These are phyloP conservation scores for Halyomorpha halys DNA, from an alignment of 1,140 invertebrate species.

Conservation along the genomic window DNA sequence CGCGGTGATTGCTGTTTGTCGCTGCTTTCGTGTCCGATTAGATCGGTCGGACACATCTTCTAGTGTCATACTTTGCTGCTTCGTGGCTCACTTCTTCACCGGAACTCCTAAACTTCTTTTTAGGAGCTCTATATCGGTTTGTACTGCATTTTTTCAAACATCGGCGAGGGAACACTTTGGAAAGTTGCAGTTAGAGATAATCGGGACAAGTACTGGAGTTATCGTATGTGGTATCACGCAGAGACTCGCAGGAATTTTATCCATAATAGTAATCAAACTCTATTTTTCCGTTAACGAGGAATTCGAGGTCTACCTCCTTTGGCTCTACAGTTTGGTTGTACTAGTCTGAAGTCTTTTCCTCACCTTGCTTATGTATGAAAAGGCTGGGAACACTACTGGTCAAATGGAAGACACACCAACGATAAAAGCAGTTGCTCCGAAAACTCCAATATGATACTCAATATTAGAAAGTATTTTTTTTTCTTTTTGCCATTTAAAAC, in stretches of 20 bases:
- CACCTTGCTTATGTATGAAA: slow-evolving; percentile 22
- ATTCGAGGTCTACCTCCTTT: slow-evolving; percentile 23
- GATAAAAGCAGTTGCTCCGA: too few species aligned
- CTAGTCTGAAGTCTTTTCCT: slow-evolving; percentile 19
- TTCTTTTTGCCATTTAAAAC: too few species aligned
- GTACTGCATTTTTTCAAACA: slow-evolving; percentile 14
- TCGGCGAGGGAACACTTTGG: slow-evolving; percentile 28
- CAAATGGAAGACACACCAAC: slow-evolving; percentile 22
- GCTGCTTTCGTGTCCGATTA: slow-evolving; percentile 39
- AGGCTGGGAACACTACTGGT: slow-evolving; percentile 25
- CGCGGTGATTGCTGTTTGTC: slow-evolving; percentile 38
- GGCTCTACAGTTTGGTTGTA: slow-evolving; percentile 19
- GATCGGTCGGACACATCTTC: slow-evolving; percentile 38
- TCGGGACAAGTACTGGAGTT: slow-evolving; percentile 24
- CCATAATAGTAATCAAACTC: slow-evolving; percentile 25
- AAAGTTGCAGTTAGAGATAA: slow-evolving; percentile 30
- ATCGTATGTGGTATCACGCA: slow-evolving; percentile 1
- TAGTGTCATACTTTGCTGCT: background rate
- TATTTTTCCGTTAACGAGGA: slow-evolving; percentile 22
- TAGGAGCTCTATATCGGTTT: background rate
- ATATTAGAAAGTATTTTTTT: too few species aligned
- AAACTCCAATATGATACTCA: too few species aligned
- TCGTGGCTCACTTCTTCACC: too few species aligned
- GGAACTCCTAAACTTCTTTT: too few species aligned
- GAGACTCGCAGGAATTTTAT: background rate